Conservation (phyloP, 2,797 vertebrate species). For the Micrastur ruficollis region DNA sequence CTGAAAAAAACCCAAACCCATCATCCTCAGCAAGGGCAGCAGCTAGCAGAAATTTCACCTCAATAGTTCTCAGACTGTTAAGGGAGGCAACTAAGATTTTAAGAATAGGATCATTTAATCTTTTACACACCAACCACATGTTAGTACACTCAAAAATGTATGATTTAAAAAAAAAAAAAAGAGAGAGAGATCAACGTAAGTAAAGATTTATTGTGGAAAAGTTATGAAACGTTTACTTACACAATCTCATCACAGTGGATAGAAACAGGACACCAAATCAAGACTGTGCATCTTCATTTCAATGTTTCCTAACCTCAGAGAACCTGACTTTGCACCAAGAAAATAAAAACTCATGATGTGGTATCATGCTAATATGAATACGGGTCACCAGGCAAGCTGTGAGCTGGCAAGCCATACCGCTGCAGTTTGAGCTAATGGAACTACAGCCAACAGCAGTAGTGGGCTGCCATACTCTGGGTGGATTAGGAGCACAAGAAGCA, state of each 20-base stretch:
- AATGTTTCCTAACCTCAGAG: not conserved
- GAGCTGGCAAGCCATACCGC: not conserved
- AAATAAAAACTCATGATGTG: not conserved
- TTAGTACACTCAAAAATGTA: not conserved
- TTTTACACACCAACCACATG: not conserved
- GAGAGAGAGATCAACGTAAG: not conserved
- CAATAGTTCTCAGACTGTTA: not conserved
- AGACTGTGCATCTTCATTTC: not conserved
- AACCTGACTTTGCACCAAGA: not conserved
- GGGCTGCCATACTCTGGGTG: not conserved
- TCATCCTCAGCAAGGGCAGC: not conserved
- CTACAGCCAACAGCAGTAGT: not conserved
- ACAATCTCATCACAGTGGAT: not conserved
- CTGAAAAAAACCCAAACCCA: not conserved
- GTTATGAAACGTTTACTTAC: not conserved
- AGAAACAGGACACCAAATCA: not conserved
- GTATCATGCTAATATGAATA: not conserved
- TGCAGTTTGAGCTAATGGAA: not conserved
- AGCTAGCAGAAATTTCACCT: not conserved
- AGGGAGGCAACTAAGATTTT: not conserved
- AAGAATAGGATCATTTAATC: not conserved
- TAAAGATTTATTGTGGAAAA: not conserved
- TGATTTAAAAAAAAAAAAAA: not conserved
- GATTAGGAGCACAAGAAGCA: not conserved
- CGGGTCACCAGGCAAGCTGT: rapidly evolving